Base-by-base conservation (phyloP, 1,140 invertebrate genomes). In the Drosophila busckii region DNA sequence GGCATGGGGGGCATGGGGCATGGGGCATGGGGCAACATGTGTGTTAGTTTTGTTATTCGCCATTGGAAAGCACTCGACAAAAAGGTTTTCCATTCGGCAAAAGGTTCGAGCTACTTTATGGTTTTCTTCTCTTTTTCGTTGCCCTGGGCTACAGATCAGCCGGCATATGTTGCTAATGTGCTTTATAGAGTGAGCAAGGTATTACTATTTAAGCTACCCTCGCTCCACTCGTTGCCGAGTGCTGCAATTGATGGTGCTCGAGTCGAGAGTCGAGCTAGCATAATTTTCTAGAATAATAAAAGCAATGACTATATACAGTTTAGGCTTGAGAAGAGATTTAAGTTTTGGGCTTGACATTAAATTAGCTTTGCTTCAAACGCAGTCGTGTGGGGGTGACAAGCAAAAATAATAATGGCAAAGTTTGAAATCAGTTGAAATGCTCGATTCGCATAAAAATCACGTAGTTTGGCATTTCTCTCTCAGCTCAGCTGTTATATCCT, bases 361-460 rank as follows among this genome's bases (percentile, higher is more conserved):
- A 73, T 73, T 73, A 73, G 69, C 63, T 68, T 73, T 70, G 49
- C 63, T 73, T 73, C 69, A 73, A 49, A 42, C 69, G 62, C 56
- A n/a, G n/a, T n/a, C n/a, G n/a, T n/a, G n/a, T n/a, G n/a, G n/a
- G n/a, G n/a, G n/a, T n/a, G n/a, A n/a, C n/a, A n/a, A n/a, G n/a
- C n/a, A n/a, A n/a, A n/a, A n/a, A n/a, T n/a, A n/a, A n/a, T n/a
- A n/a, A n/a, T n/a, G n/a, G n/a, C n/a, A n/a, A n/a, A n/a, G n/a
- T n/a, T n/a, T n/a, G n/a, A n/a, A n/a, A n/a, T n/a, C n/a, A n/a
- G n/a, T n/a, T n/a, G n/a, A n/a, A n/a, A n/a, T n/a, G n/a, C n/a
- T n/a, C n/a, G 67, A 80, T 78, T 80, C 73, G 73, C 71, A 80
- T 78, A 80, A 80, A 80, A 80, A 80, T 80, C 73, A 80, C 73